Base-by-base conservation (phyloP, 2,113 vertebrate genomes). In the Monarcha castaneiventris region DNA sequence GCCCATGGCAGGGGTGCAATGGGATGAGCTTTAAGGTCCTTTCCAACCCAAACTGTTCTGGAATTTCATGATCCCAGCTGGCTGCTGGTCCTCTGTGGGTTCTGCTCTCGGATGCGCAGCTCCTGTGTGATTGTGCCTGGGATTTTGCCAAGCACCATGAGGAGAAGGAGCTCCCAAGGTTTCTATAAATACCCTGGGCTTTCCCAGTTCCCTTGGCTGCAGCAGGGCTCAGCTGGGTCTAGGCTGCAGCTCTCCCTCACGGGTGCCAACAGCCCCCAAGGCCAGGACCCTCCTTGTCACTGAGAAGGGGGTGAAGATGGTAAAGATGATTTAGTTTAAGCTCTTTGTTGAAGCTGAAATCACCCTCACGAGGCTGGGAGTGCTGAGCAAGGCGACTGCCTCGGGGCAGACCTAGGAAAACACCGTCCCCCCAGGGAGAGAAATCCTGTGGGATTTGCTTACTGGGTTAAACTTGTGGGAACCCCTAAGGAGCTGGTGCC, bases 91-190 rank as follows among this genome's bases (percentile, higher is more conserved):
- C 32, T 33, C 22, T 25, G 10, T 1, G 3, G n/a, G 48, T 37
- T 88, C 30, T 48, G 48, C 48, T 39, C 37, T 49, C 0, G 0
- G 48, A 18, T 44, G 17, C 13, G 0, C 2, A 3, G 66, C 43
- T 89, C 73, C 52, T 27, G 35, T 2, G 27, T 10, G 16, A 46
- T 59, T 51, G 68, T 94, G 55, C 84, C 75, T 69, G 49, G 37
- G 43, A 69, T 87, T 90, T 97, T 52, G 56, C 83, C 93, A 87
- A 69, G 58, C 92, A 58, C 46, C 10, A 33, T 37, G 67, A 32
- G 37, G 66, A 74, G 41, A 52, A 84, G 68, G 44, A 82, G 35
- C 55, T 88, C 55, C 76, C 66, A 4, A n/a, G 26, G 64, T 91
- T 83, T 84, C 89, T 73, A 37, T 74, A 61, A 84, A 89, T 54